phyloP scores from a whole-genome alignment of 2,888 invertebrate genomes.

The Rhogogaster chlorosoma region DNA sequence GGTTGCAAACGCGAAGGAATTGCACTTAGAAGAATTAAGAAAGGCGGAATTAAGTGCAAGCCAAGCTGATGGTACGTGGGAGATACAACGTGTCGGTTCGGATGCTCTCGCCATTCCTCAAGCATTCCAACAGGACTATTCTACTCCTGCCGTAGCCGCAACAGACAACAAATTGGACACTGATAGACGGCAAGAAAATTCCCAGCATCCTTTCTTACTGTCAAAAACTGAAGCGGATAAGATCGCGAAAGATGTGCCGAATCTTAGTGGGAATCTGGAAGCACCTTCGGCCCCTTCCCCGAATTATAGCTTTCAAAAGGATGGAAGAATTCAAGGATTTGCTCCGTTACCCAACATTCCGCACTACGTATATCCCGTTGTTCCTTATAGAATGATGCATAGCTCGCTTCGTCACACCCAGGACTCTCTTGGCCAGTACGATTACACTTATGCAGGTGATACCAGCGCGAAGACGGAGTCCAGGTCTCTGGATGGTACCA shows the following conservation, averaged over 20 bases:
- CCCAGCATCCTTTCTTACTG: constrained; percentile 66
- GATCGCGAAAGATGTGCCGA: constrained; percentile 63
- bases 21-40: constrained; percentile 72
- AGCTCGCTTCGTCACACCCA: constrained; percentile 79
- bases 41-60: constrained; percentile 53
- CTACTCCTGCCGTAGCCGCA: not conserved
- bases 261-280: not conserved
- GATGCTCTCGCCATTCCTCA: not conserved
- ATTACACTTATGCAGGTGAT: constrained; percentile 83
- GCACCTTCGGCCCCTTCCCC: not conserved
- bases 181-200: constrained; percentile 19
- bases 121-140: not conserved
- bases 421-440: constrained; percentile 80
- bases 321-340: constrained; percentile 46
- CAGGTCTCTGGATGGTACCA: constrained; percentile 82
- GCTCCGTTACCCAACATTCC: constrained; percentile 53
- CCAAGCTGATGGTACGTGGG: constrained; percentile 55
- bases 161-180: constrained; percentile 41
- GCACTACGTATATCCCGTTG: constrained; percentile 65
- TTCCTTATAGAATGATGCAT: constrained; percentile 69
- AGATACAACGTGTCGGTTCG: constrained; percentile 56
- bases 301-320: constrained; percentile 7
- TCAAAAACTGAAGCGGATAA: constrained; percentile 65
- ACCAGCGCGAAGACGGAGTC: constrained; percentile 84
- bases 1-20: constrained; percentile 77